These are phyloP conservation scores for Lochmaea capreae DNA, from an alignment of 2,888 invertebrate genomes.

Conservation along the genomic window DNA sequence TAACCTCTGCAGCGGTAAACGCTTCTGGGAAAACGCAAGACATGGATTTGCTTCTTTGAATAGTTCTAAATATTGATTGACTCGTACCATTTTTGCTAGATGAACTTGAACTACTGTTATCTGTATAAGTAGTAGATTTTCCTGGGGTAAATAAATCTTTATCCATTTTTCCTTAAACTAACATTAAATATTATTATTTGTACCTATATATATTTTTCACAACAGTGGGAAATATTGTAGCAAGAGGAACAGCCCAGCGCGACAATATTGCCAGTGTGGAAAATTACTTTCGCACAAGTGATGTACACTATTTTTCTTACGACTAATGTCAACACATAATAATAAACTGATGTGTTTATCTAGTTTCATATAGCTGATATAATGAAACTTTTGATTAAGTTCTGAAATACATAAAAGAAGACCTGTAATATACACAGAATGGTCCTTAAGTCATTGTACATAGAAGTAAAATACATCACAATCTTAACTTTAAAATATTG, in stretches of 20 bases:
- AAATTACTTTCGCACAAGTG: no score
- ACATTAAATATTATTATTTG: not conserved
- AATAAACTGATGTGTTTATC: no score
- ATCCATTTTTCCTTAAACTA: constrained; percentile 51
- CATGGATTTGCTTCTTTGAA: constrained; percentile 58
- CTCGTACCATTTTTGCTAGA: constrained; percentile 51
- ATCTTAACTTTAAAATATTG: no score
- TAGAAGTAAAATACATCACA: no score
- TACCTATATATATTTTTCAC: not conserved
- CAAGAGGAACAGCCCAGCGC: not conserved
- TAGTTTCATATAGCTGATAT: no score
- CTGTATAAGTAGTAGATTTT: constrained; percentile 43
- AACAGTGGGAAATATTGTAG: not conserved
- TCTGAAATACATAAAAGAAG: no score
- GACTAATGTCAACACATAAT: no score
- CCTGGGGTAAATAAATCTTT: constrained; percentile 44
- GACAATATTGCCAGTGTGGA: no score
- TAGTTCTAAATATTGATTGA: constrained; percentile 45
- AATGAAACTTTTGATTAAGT: no score
- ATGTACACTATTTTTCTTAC: no score
- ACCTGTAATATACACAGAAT: no score
- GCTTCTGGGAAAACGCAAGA: constrained; percentile 56
- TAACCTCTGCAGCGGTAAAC: constrained; percentile 60
- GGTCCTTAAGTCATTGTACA: no score
- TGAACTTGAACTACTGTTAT: constrained; percentile 41